Conservation (phyloP, 2,888 invertebrate genomes). For the Limnephilus marmoratus region DNA sequence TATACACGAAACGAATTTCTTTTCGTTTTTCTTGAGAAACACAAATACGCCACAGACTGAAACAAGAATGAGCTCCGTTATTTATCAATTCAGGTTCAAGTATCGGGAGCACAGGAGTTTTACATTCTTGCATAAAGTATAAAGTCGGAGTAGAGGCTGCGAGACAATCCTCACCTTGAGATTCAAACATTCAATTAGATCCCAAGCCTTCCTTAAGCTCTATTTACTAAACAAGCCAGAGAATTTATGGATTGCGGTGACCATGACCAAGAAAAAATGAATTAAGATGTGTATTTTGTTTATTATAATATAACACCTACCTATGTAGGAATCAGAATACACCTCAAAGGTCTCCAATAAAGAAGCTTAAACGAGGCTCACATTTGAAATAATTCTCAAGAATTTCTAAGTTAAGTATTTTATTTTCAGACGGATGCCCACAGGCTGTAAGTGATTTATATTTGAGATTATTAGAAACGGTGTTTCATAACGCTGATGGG, state of each 20-base stretch:
- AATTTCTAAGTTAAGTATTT: too few species aligned
- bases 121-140: conserved; percentile 16
- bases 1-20: neutral
- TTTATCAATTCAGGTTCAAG: conserved; percentile 17
- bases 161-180: conserved; percentile 17
- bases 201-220: neutral
- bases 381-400: too few species aligned
- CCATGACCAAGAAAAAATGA: neutral
- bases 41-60: neutral
- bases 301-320: neutral
- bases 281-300: neutral
- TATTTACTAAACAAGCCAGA: conserved; percentile 11
- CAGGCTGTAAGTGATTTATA: too few species aligned
- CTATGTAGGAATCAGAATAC: too few species aligned
- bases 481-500: too few species aligned
- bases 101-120: neutral
- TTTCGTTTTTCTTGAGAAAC: neutral
- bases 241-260: neutral
- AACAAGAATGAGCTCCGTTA: neutral
- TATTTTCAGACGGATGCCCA: too few species aligned
- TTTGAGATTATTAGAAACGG: too few species aligned
- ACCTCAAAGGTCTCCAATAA: too few species aligned
- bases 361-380: too few species aligned
- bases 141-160: neutral
- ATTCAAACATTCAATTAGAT: conserved; percentile 28